Evolutionary conservation across 2,888 invertebrate genomes (phyloP).

Genomic region (Protophormia terraenovae): DNA sequence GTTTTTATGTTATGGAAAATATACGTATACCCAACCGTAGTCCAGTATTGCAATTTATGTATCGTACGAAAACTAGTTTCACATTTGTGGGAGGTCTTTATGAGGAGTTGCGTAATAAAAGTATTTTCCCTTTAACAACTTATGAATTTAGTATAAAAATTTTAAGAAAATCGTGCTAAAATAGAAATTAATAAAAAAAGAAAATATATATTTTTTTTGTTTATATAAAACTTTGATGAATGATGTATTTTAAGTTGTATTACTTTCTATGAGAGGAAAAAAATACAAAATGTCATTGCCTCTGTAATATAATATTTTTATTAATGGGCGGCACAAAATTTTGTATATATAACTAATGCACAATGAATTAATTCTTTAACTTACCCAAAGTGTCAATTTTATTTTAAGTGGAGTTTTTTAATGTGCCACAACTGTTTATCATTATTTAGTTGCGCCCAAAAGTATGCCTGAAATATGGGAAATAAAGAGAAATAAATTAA

Average conservation of each 20-base stretch:
- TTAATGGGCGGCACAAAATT: no score
- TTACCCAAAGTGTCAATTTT: no score
- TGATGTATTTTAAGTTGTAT: no score
- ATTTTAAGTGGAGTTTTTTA: no score
- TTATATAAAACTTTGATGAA: no score
- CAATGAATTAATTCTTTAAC: no score
- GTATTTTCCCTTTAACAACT: slow-evolving; percentile 63
- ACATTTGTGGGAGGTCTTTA: slow-evolving; percentile 69
- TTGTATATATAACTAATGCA: no score
- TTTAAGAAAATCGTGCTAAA: slow-evolving; percentile 69
- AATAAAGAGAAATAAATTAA: not conserved
- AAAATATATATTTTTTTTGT: no score
- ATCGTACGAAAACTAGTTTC: slow-evolving; percentile 69
- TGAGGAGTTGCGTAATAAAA: slow-evolving; percentile 68
- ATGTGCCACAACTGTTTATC: not conserved
- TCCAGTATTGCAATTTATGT: slow-evolving; percentile 64
- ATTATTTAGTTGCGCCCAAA: not conserved
- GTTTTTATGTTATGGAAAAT: slow-evolving; percentile 69
- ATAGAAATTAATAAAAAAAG: no score
- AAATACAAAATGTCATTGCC: no score
- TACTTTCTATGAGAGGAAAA: no score
- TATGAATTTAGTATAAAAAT: slow-evolving; percentile 70
- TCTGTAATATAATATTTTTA: no score
- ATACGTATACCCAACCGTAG: slow-evolving; percentile 11
- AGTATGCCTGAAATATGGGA: not conserved